Percentiles rank a stretch among this genome's conserved stretches.
Evolutionary conservation across 2,113 vertebrate species (phyloP).

Genomic region (Rhinopomastus cyanomelas): DNA sequence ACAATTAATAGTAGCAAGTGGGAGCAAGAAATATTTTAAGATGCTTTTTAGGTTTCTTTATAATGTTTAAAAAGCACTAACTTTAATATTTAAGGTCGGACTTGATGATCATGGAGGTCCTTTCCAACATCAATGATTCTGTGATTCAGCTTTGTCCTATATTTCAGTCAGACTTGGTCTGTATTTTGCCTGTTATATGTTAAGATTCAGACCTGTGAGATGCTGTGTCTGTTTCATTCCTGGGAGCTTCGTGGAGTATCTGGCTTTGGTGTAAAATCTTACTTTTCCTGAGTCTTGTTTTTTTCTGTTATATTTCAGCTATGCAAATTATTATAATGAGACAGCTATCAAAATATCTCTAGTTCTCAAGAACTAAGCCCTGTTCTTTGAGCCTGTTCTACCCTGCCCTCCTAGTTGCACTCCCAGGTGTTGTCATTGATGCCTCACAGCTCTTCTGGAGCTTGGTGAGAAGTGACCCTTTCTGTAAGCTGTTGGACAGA

Average conservation of each 20-base stretch:
- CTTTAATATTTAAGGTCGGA: neutral
- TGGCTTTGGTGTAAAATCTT: neutral
- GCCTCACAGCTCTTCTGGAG: neutral
- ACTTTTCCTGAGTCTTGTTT: neutral
- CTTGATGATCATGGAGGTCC: no score
- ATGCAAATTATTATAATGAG: neutral
- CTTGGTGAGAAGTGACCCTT: neutral
- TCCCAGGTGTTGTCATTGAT: neutral
- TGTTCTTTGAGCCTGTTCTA: neutral
- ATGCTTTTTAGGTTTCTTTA: neutral
- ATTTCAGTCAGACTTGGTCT: no score
- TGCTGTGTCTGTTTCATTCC: neutral
- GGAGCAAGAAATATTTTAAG: neutral
- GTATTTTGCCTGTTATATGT: neutral
- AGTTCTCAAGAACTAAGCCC: neutral
- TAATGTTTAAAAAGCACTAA: neutral
- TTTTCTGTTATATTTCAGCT: neutral
- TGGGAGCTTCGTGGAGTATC: neutral
- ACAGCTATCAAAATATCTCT: neutral
- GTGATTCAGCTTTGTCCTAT: no score
- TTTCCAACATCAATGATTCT: no score
- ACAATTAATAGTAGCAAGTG: neutral
- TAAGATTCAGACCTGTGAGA: neutral
- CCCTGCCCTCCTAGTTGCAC: neutral
- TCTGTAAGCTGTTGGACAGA: rapidly evolving